phyloP scores from a whole-genome alignment of 2,797 vertebrate species.

The Sternarchorhynchus goeldii region DNA sequence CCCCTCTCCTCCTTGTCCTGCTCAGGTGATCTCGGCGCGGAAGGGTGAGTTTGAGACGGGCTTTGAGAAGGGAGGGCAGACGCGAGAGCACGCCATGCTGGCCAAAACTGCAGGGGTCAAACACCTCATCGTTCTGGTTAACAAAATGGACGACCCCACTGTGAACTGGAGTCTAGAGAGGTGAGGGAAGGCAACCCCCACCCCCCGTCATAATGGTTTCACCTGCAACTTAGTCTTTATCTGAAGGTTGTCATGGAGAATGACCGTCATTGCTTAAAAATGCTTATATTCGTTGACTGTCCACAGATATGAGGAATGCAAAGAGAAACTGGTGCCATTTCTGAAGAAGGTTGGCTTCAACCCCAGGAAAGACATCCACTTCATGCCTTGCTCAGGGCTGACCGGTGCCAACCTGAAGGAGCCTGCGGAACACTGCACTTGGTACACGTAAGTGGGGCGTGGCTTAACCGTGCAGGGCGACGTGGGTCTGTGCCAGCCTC shows the following conservation, averaged over 20 bases:
- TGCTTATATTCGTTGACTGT: background rate
- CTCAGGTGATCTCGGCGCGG: constrained; percentile 93
- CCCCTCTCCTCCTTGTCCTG: background rate
- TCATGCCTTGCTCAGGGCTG: constrained; percentile 98
- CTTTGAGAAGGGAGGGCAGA: constrained; percentile 97
- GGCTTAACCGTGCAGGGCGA: no score
- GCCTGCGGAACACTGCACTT: constrained; percentile 88
- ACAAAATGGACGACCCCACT: constrained; percentile 99
- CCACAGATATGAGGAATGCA: constrained; percentile 92
- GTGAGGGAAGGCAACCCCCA: constrained; percentile 63
- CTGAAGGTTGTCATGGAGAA: no score
- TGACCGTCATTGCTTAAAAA: background rate
- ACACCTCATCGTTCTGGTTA: constrained; percentile 96
- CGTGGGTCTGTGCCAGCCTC: background rate
- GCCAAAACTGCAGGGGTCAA: constrained; percentile 98
- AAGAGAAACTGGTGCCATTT: constrained; percentile 98
- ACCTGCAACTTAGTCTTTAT: background rate
- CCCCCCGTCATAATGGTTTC: background rate
- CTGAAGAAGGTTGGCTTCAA: constrained; percentile 99
- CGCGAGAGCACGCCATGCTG: constrained; percentile 96
- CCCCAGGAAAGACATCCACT: constrained; percentile 97
- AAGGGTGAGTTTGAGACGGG: constrained; percentile 99
- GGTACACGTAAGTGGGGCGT: constrained; percentile 87
- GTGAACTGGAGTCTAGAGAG: constrained; percentile 98
- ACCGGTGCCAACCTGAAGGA: constrained; percentile 97